Evolutionary conservation across 2,888 invertebrate species (phyloP).

Genomic region (Rutpela maculata): DNA sequence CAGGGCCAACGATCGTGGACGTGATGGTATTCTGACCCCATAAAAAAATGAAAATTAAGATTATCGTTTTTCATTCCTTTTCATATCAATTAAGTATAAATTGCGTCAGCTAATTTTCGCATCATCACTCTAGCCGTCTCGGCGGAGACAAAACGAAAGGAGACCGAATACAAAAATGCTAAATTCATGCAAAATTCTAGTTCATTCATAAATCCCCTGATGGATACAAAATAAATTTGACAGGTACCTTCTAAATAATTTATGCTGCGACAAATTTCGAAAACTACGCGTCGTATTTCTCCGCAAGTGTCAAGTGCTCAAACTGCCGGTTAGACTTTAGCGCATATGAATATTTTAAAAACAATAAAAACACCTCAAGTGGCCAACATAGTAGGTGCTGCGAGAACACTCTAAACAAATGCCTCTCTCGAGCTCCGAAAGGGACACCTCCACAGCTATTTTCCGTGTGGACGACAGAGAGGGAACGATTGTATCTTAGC

Average conservation of each 20-base stretch:
- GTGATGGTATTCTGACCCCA: no score
- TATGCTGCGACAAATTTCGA: constrained; percentile 1
- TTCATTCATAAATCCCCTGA: not conserved
- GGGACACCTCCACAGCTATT: constrained; percentile 13
- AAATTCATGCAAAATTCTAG: not conserved
- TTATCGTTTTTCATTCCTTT: no score
- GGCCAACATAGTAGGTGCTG: not conserved
- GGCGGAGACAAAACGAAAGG: not conserved
- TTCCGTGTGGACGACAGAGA: constrained; percentile 22
- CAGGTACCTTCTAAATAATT: not conserved
- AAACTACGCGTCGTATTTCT: not conserved
- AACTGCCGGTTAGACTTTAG: constrained; percentile 2
- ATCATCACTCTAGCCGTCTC: not conserved
- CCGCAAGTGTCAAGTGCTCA: not conserved
- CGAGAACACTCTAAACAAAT: constrained; percentile 33
- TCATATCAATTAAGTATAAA: not conserved
- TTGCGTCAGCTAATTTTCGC: not conserved
- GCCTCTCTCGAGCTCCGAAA: constrained; percentile 1
- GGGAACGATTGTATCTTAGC: constrained; percentile 28
- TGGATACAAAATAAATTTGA: not conserved
- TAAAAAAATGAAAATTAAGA: no score
- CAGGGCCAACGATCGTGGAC: no score
- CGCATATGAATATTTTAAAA: constrained; percentile 32
- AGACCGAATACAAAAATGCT: not conserved
- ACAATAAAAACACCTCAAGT: constrained; percentile 31